A percentile compares a stretch with the other conserved stretches of the same genome.
phyloP scores from a whole-genome alignment of 30 jellyfish, hydroid and myxozoan genomes.

The Aurelia coerulea region DNA sequence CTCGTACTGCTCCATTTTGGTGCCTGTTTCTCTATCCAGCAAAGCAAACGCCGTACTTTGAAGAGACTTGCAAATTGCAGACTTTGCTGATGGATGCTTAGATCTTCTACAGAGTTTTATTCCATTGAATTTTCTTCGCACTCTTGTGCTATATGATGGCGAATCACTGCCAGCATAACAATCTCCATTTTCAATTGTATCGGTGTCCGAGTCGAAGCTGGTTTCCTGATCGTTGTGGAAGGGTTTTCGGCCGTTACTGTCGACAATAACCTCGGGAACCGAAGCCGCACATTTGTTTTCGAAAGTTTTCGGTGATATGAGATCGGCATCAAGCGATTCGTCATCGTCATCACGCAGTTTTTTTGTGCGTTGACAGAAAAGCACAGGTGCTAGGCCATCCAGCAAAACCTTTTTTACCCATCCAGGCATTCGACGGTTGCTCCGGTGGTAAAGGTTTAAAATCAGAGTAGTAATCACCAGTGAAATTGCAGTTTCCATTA shows the following conservation, averaged over 20 bases:
- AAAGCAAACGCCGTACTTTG: conserved; percentile 29
- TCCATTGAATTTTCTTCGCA: neutral
- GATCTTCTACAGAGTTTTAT: neutral
- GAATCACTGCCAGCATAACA: neutral
- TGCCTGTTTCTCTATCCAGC: neutral
- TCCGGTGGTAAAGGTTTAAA: conserved; percentile 73
- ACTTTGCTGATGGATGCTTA: conserved; percentile 9
- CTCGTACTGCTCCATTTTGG: conserved; percentile 43
- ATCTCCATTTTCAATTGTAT: neutral
- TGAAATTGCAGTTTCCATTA: conserved; percentile 73
- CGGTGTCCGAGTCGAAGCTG: conserved; percentile 8
- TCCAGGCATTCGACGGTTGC: conserved; percentile 76
- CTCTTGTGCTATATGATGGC: neutral
- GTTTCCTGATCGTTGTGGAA: neutral
- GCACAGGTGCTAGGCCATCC: conserved; percentile 76
- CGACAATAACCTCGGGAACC: conserved; percentile 26
- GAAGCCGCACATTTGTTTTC: neutral
- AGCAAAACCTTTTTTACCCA: conserved; percentile 55
- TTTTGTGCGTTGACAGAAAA: conserved; percentile 67
- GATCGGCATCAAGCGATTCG: neutral
- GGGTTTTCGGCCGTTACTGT: neutral
- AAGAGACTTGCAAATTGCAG: conserved; percentile 27
- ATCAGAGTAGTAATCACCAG: conserved; percentile 70
- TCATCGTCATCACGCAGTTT: neutral
- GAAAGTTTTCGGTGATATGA: no score